Evolutionary conservation across 1,140 invertebrate genomes (phyloP), one percentile per base, ranked within the genome.

Genomic region (Sinella curviseta): DNA sequence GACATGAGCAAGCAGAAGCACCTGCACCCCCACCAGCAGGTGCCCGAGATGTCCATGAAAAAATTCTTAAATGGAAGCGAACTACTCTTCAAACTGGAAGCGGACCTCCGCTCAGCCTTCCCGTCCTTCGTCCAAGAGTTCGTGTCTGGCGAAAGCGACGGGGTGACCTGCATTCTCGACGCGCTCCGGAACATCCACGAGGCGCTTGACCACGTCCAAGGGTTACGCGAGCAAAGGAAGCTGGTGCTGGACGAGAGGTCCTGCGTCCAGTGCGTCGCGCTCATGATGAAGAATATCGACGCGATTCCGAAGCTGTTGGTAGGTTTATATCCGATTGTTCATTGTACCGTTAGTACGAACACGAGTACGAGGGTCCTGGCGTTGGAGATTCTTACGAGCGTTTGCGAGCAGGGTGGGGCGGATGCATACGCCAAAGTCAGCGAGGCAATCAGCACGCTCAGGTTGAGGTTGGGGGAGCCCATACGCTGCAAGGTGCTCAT

Each of bases 401-500:
- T 84, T 16, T 82, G 80, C 55, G 33, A 75, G 14, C 80, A 82
- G 60, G 82, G 80, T 12, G 81, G 80, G 1, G 74, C 74, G 0
- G 80, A 83, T 31, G 83, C 80, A 8, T 79, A 83, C 65, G 78
- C 78, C 28, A 82, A 83, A 81, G 82, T 83, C 16, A 93, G 95
- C 0, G 96, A 98, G 86, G 95, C 96, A 0, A 90, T 97, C 77
- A 95, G 95, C 0, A 96, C 95, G 0, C 88, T 97, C 55, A 90
- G 96, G 20, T 87, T 98, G 0, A 89, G 95, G 36, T 95, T 95
- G 85, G 95, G 95, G 28, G 96, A 98, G 85, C 94, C 95, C 0
- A 95, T 96, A 1, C 89, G 96, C 83, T 97, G 97, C 87, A 90
- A 95, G 76, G 93, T 97, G 84, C 89, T 97, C 0, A 92, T 96